A percentile compares a stretch with the other conserved stretches of the same genome.
phyloP scores from a whole-genome alignment of 2,113 vertebrate species.

The Syrmaticus mikado region DNA sequence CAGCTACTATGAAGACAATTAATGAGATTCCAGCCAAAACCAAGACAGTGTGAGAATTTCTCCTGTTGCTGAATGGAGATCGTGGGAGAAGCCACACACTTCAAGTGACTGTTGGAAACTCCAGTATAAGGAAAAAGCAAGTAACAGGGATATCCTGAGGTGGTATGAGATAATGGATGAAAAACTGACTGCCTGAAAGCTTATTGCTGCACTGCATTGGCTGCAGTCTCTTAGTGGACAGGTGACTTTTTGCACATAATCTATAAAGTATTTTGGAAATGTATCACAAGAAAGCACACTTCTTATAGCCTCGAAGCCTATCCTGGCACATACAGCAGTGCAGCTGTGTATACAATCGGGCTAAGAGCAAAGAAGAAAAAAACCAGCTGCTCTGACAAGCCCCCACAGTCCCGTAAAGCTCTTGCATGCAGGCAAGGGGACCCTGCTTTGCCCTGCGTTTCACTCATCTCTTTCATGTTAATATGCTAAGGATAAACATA shows the following conservation, averaged over 20 bases:
- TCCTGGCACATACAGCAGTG: neutral
- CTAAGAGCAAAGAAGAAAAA: neutral
- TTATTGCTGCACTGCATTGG: neutral
- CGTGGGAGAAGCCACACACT: neutral
- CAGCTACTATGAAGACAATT: neutral
- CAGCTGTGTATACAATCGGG: neutral
- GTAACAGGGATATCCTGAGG: neutral
- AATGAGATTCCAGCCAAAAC: neutral
- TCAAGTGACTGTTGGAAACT: neutral
- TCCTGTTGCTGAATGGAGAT: neutral
- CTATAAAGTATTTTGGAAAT: neutral
- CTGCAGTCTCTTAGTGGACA: neutral
- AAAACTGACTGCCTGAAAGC: neutral
- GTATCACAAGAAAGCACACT: neutral
- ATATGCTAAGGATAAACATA: neutral
- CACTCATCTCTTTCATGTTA: neutral
- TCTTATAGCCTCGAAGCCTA: neutral
- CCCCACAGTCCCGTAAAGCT: neutral
- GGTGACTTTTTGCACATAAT: neutral
- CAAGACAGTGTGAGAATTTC: neutral
- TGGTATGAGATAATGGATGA: neutral
- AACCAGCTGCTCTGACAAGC: neutral
- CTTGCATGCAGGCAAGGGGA: neutral
- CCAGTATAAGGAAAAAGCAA: neutral
- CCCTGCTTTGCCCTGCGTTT: neutral